Conservation (phyloP, 2,888 invertebrate genomes). For the Muscina levida region DNA sequence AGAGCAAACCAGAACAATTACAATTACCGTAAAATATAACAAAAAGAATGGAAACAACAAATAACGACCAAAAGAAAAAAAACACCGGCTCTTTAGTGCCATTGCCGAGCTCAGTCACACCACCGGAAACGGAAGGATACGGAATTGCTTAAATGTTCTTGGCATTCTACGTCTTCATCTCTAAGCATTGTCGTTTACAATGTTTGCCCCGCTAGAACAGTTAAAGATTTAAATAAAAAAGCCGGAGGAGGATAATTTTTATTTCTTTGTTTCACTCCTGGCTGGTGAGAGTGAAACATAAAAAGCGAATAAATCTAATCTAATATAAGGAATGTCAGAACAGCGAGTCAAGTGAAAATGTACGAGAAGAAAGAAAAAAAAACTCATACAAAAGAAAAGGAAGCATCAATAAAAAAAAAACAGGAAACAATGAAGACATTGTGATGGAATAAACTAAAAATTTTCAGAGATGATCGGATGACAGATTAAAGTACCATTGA, state of each 20-base stretch:
- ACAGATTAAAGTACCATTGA: too few species aligned
- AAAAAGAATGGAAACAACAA: neutral
- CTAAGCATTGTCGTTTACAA: neutral
- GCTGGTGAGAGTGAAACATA: neutral
- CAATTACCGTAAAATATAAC: neutral
- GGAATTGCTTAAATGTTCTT: slow-evolving; percentile 8
- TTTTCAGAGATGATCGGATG: too few species aligned
- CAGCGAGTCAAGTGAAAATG: too few species aligned
- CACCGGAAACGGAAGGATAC: slow-evolving; percentile 25
- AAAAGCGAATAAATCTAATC: slow-evolving; percentile 21
- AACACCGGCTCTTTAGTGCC: neutral
- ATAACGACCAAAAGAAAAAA: neutral
- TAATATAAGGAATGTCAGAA: slow-evolving; percentile 27
- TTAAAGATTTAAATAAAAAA: neutral
- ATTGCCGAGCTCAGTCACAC: neutral
- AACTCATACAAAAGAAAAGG: slow-evolving; percentile 7
- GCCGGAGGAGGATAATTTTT: neutral
- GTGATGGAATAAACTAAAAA: neutral
- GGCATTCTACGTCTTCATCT: slow-evolving; percentile 20
- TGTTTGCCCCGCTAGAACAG: slow-evolving; percentile 18
- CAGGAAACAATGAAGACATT: slow-evolving; percentile 25
- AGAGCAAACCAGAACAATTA: slow-evolving; percentile 6
- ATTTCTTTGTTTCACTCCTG: neutral
- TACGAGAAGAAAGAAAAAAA: neutral
- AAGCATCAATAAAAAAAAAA: slow-evolving; percentile 32